These are phyloP conservation scores for Origma solitaria DNA, from an alignment of 2,113 vertebrate species.

Conservation along the genomic window DNA sequence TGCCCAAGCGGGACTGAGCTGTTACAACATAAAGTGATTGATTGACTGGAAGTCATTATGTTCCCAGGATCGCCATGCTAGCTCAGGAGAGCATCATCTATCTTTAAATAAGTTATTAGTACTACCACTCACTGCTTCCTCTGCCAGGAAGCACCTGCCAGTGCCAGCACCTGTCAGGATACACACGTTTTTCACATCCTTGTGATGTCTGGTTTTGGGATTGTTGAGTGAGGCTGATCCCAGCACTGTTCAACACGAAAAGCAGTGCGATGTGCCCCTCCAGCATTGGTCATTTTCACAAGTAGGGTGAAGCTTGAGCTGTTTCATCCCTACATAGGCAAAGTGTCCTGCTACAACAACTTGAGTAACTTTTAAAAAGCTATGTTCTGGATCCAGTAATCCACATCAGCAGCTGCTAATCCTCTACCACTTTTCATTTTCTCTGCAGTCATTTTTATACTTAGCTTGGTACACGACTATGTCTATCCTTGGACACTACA, in stretches of 20 bases:
- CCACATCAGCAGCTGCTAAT: not conserved
- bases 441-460: constrained; percentile 89
- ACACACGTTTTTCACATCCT: not conserved
- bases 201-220: not conserved
- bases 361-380: not conserved
- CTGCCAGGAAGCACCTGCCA: not conserved
- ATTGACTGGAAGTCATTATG: not conserved
- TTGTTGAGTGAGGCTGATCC: not conserved
- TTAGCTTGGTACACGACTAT: constrained; percentile 98
- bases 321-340: not conserved
- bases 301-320: not conserved
- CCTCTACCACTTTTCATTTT: not conserved
- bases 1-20: not conserved
- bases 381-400: accelerated
- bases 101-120: not conserved
- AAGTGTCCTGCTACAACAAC: not conserved
- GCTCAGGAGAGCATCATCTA: not conserved
- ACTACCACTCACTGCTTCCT: not conserved
- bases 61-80: not conserved
- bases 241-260: not conserved
- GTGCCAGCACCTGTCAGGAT: not conserved
- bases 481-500: constrained; percentile 98
- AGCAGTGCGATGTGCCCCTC: accelerated
- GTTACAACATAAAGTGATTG: not conserved
- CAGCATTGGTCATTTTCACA: not conserved